Conservation (phyloP, 2,113 vertebrate species). For the Prionailurus viverrinus region DNA sequence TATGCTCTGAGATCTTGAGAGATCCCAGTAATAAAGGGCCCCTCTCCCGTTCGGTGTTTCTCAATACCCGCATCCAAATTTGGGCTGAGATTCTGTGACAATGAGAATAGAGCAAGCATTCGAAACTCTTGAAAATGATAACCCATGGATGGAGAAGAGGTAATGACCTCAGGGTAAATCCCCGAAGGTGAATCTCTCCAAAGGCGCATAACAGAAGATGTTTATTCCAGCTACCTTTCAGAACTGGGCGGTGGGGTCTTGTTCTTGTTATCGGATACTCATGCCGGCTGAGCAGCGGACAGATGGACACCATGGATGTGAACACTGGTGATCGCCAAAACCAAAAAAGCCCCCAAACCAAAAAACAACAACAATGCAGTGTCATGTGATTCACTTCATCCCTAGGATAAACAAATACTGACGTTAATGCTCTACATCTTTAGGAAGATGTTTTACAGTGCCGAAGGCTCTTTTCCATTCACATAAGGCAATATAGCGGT, state of each 20-base stretch:
- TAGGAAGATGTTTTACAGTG: not conserved
- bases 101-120: not conserved
- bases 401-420: constrained; percentile 3
- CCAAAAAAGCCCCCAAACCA: too few species aligned
- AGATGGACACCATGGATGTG: not conserved
- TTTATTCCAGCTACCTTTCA: not conserved
- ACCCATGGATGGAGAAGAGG: not conserved
- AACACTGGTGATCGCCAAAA: not conserved
- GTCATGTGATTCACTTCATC: not conserved
- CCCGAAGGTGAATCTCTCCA: not conserved
- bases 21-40: not conserved
- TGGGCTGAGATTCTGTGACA: constrained; percentile 51
- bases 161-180: not conserved
- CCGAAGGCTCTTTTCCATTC: not conserved
- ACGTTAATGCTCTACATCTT: not conserved
- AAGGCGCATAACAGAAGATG: not conserved
- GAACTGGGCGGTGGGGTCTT: not conserved
- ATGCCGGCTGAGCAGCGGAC: not conserved
- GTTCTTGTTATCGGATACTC: not conserved
- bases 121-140: not conserved
- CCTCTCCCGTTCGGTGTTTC: not conserved
- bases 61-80: constrained; percentile 36
- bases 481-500: not conserved
- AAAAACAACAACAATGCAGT: not conserved
- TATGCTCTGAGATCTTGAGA: not conserved